Percentiles rank a stretch among this genome's conserved stretches.
phyloP scores from a whole-genome alignment of 2,113 vertebrate genomes.

The Malaclemys terrapin region DNA sequence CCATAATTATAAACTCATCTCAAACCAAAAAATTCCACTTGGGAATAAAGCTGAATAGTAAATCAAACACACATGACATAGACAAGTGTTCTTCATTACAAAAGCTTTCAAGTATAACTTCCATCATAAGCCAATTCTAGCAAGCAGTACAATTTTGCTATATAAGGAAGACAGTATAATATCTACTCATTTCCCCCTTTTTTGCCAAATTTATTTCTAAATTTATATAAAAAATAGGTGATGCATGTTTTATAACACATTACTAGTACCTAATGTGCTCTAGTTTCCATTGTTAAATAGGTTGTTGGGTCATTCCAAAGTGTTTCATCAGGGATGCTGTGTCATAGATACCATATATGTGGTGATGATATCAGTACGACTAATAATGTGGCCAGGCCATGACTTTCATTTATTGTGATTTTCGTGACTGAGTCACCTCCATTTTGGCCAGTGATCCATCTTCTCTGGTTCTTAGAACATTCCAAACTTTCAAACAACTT shows the following conservation, averaged over 20 bases:
- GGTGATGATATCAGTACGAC: neutral
- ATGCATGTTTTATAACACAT: neutral
- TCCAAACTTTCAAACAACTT: neutral
- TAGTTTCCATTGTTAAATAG: neutral
- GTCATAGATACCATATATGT: neutral
- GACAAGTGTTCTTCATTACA: slow-evolving; percentile 55
- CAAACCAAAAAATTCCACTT: slow-evolving; percentile 51
- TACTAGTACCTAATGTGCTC: neutral
- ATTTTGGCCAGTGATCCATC: neutral
- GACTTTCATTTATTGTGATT: neutral
- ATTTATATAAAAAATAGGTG: neutral
- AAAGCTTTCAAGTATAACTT: slow-evolving; percentile 55
- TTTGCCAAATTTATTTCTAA: neutral
- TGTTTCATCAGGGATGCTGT: neutral
- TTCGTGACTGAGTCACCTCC: neutral
- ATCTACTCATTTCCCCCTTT: neutral
- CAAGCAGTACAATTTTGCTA: neutral
- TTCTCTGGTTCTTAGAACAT: neutral
- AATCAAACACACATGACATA: slow-evolving; percentile 75
- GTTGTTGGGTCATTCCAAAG: neutral
- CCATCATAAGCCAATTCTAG: slow-evolving; percentile 19
- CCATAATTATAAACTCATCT: slow-evolving; percentile 55
- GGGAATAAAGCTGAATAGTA: slow-evolving; percentile 60
- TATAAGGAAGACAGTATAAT: neutral
- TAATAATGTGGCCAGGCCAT: neutral